Base-by-base conservation (phyloP, 2,888 invertebrate genomes). In the Schizaphis graminum region DNA sequence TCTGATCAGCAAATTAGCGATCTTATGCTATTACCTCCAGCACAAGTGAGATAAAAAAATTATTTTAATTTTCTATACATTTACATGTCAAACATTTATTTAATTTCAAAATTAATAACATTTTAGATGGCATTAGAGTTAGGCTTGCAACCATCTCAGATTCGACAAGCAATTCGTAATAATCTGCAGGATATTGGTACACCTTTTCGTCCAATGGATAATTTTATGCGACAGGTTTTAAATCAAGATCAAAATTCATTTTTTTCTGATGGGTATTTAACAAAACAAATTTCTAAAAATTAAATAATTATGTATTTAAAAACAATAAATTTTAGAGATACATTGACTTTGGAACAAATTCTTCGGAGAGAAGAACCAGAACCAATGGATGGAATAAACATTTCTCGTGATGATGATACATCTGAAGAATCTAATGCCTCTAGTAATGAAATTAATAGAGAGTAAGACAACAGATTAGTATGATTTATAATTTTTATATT, bases 191-290 rank as follows among this genome's bases (percentile, higher is more conserved):
- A 96, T 91, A 96, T 96, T 95, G 98, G 98, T 0, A 95, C 96
- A 88, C 97, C 97, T 0, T 98, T 97, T 96, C 96, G 96, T 28
- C 91, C 95, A 91, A 97, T 97, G n/a, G 96, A 97, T 0, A 97
- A 98, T 95, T 98, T 16, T 90, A 94, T 94, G 41, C 61, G 53
- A 67, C 94, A 94, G 44, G 41, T 94, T 61, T 91, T 94, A 61
- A 53, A 10, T 57, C 86, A 91, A 67, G 85, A 28, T 86, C 86
- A 86, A 41, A 61, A 49, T 57, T 53, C 87, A 77, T 67, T 67
- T 67, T 7, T 86, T 41, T 24, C 61, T 49, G 28, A 57, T 21
- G 86, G 86, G 94, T 94, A 93, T 53, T 77, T 86, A 26, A 16
- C 47, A 5, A 47, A 67, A 88, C 0, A 57, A 56, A 91, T 28